Evolutionary conservation across 2,113 vertebrate genomes (phyloP).

Genomic region (Desmodus rotundus): DNA sequence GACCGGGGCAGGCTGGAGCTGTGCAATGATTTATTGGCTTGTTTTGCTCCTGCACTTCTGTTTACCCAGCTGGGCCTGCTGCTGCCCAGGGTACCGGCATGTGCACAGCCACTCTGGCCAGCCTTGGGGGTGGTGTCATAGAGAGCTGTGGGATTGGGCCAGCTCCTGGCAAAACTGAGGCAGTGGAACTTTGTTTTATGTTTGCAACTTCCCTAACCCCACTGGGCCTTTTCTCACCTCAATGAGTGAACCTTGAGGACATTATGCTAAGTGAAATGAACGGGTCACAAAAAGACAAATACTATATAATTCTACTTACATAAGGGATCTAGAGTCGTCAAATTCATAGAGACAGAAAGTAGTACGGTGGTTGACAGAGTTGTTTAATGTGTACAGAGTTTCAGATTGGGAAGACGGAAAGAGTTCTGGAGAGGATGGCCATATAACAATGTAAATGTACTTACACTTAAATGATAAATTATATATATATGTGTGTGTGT

Average conservation of each 20-base stretch:
- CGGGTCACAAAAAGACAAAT: not conserved
- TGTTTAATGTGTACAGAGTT: not conserved
- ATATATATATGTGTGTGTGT: no score
- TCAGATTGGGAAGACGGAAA: not conserved
- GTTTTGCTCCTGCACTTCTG: slow-evolving; percentile 65
- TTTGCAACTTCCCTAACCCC: not conserved
- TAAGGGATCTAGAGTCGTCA: not conserved
- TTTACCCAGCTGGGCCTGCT: slow-evolving; percentile 73
- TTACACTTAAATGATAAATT: not conserved
- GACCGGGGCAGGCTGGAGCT: slow-evolving; percentile 12
- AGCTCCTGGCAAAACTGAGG: slow-evolving; percentile 30
- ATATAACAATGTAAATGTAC: not conserved
- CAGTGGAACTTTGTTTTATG: slow-evolving; percentile 26
- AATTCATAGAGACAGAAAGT: not conserved
- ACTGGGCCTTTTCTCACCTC: not conserved
- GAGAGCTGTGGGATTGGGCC: not conserved
- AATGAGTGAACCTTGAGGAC: not conserved
- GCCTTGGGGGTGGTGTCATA: slow-evolving; percentile 37
- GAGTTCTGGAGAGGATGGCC: not conserved
- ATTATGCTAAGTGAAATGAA: slow-evolving; percentile 17
- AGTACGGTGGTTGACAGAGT: not conserved
- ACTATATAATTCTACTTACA: not conserved
- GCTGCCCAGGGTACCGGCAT: slow-evolving; percentile 51
- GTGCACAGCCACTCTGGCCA: slow-evolving; percentile 36
- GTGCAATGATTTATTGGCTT: slow-evolving; percentile 67